Conservation (phyloP, 2,797 vertebrate species). For the Hypotaenidia philippensis region DNA sequence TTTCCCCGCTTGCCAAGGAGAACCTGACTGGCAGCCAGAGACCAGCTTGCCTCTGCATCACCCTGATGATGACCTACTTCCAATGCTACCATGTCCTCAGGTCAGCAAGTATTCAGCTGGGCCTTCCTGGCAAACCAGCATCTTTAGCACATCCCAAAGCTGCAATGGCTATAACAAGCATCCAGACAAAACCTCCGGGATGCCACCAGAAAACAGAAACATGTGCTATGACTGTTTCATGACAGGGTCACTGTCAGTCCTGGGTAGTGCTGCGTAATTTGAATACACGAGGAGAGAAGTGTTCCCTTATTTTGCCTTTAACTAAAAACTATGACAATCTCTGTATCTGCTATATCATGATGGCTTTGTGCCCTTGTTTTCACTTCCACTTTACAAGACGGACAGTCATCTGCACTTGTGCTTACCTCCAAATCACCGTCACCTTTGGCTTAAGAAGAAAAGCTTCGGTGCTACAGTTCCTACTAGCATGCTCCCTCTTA, state of each 20-base stretch:
- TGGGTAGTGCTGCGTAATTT: background rate
- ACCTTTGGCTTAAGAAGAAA: background rate
- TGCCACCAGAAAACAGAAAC: background rate
- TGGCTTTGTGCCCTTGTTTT: background rate
- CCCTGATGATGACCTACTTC: background rate
- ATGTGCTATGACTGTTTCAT: background rate
- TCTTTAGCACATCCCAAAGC: background rate
- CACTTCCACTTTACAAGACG: background rate
- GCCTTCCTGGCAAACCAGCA: background rate
- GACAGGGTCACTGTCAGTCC: background rate
- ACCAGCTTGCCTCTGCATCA: background rate
- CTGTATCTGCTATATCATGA: background rate
- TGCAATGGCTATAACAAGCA: background rate
- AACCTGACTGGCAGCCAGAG: background rate
- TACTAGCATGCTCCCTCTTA: background rate
- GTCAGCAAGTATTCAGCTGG: background rate
- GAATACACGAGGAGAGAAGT: background rate
- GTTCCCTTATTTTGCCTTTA: background rate
- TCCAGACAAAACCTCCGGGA: background rate
- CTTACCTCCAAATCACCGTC: background rate
- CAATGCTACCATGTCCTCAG: background rate
- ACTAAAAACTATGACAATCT: background rate
- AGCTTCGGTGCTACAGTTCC: background rate
- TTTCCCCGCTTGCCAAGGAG: background rate
- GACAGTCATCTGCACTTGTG: background rate